Base-by-base conservation (phyloP, 2,113 vertebrate species). In the Plecotus auritus region DNA sequence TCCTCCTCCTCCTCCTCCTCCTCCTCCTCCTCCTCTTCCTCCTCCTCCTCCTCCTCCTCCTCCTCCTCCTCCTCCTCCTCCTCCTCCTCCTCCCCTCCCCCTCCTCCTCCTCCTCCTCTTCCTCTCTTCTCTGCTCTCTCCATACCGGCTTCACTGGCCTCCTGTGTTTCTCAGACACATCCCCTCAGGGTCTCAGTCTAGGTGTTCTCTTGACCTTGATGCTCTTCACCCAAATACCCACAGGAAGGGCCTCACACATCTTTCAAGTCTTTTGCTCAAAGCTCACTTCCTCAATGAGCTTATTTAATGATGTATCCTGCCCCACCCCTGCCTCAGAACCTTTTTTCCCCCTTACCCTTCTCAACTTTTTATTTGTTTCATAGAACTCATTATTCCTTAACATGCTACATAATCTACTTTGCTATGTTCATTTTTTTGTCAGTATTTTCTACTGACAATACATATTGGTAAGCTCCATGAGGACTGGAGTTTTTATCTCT, bases 21-120 rank as follows among this genome's bases (percentile, higher is more conserved):
- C 1, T 22, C 2, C 7, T 3, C 7, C 3, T 37, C 23, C 61
- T 59, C 13, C 10, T 32, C 11, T 54, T n/a, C n/a, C 6, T 81
- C 26, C 1, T 22, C 2, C 7, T 3, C 7, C 3, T 37, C 23
- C 30, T 17, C 1, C 6, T 3, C 7, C 4, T 88, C 30, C 1
- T 26, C 2, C 30, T 17, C 1, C 6, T 3, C 7, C 4, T 88
- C 30, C 1, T 26, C 2, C 30, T 17, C 1, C 6, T 3, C 7
- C 4, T 88, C 30, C 1, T 26, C 2, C n/a, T n/a, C 1, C 7
- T 3, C 4, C 5, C 84, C 30, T 17, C 1, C 6, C 2, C 7
- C 4, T 88, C 30, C 1, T 26, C 2, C 6, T 81, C 26, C 1
- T 22, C 2, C 7, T 3, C 7, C 3, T 37, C 23, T 51, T 59